These are phyloP conservation scores for Orthonychiurus folsomi DNA, from an alignment of 2,888 invertebrate species.

Conservation along the genomic window DNA sequence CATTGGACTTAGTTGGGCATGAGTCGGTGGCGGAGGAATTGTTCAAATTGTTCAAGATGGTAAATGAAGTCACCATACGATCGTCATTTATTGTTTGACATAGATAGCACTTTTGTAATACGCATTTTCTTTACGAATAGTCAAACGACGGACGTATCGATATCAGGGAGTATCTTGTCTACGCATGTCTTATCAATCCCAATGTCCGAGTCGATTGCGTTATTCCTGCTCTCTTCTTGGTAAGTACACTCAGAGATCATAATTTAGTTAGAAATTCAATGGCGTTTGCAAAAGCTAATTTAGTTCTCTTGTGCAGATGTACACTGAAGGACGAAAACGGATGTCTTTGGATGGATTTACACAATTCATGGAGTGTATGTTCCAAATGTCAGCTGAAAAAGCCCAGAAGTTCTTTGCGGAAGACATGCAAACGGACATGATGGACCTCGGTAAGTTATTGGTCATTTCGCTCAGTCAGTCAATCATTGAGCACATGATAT, in stretches of 20 bases:
- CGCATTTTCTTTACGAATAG: not conserved
- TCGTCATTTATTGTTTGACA: not conserved
- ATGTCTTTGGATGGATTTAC: constrained; percentile 27
- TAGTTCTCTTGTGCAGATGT: constrained; percentile 23
- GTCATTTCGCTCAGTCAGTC: too few relatives aligned
- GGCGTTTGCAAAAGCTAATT: too few relatives aligned
- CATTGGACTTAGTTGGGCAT: constrained; percentile 52
- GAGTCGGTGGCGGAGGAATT: constrained; percentile 52
- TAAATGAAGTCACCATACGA: constrained; percentile 42
- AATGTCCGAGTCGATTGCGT: constrained; percentile 21
- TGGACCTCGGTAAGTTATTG: constrained; percentile 15
- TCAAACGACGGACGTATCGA: constrained; percentile 54
- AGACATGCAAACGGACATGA: not conserved
- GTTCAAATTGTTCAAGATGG: constrained; percentile 60
- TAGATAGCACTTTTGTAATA: constrained; percentile 1
- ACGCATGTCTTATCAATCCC: constrained; percentile 27
- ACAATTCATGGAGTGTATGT: constrained; percentile 19
- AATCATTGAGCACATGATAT: not conserved
- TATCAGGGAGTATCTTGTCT: constrained; percentile 65
- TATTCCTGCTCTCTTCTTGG: constrained; percentile 22
- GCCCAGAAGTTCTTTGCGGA: constrained; percentile 11
- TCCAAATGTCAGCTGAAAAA: constrained; percentile 16
- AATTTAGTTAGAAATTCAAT: not conserved
- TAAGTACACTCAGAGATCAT: constrained; percentile 7
- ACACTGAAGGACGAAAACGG: constrained; percentile 17